These are phyloP conservation scores for Trichosurus vulpecula DNA, from an alignment of 2,797 vertebrate genomes.

Conservation along the genomic window DNA sequence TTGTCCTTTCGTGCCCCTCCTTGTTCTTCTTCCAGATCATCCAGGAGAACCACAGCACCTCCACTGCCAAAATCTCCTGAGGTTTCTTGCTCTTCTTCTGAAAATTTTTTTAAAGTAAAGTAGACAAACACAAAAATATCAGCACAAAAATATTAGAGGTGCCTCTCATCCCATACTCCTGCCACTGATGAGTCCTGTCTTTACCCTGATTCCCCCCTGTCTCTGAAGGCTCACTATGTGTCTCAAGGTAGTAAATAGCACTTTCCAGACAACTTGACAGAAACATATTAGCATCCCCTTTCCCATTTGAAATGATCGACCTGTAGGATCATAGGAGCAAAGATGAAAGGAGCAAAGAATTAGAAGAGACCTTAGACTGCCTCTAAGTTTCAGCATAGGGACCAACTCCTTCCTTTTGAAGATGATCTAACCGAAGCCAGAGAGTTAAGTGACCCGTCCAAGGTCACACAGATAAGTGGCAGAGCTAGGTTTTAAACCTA, in stretches of 20 bases:
- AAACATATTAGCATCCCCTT: neutral
- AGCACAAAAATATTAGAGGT: conserved; percentile 46
- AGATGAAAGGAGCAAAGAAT: neutral
- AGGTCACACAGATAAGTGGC: neutral
- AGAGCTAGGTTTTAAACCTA: neutral
- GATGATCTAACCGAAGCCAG: neutral
- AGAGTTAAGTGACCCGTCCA: neutral
- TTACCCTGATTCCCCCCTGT: neutral
- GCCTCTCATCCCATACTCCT: conserved; percentile 22
- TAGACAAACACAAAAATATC: neutral
- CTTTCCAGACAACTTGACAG: neutral
- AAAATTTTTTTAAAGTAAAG: conserved; percentile 31
- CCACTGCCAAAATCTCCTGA: conserved; percentile 97
- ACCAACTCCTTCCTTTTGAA: neutral
- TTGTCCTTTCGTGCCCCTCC: conserved; percentile 89
- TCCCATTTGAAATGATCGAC: neutral
- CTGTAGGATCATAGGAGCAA: neutral
- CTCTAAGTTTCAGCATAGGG: neutral
- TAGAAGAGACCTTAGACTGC: neutral
- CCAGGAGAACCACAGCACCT: conserved; percentile 90
- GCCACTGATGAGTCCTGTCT: neutral
- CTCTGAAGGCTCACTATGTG: neutral
- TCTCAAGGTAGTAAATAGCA: neutral
- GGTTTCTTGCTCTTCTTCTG: conserved; percentile 96
- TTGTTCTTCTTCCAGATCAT: conserved; percentile 91